A percentile compares a stretch with the other conserved stretches of the same genome.
Conservation (phyloP, 2,113 vertebrate species). For the Microcebus lehilahytsara region DNA sequence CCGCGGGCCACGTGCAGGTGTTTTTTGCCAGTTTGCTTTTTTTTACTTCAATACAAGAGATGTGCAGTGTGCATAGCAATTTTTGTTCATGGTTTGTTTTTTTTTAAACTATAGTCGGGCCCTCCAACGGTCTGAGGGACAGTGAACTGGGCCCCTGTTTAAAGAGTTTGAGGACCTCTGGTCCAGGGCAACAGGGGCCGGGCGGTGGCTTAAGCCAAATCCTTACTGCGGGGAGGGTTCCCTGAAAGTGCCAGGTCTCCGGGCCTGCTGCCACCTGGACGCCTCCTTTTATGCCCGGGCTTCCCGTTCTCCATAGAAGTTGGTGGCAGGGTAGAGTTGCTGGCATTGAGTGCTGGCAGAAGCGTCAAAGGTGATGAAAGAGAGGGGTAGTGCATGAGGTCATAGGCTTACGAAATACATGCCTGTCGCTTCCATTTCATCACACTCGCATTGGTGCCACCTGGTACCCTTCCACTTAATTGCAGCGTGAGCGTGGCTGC, state of each 20-base stretch:
- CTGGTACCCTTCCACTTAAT: not conserved
- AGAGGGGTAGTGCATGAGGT: not conserved
- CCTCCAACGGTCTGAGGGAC: no score
- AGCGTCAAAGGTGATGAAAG: not conserved
- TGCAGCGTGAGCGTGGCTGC: not conserved
- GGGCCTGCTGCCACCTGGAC: fast-evolving
- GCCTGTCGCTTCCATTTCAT: not conserved
- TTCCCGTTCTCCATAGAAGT: not conserved
- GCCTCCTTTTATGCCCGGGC: not conserved
- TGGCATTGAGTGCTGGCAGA: not conserved
- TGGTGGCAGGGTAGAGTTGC: not conserved
- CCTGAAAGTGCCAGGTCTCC: fast-evolving
- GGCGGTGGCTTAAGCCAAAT: fast-evolving
- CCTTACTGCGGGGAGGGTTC: not conserved
- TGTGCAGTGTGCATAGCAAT: no score
- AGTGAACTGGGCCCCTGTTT: no score
- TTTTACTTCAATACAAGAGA: no score
- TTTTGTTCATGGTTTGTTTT: no score
- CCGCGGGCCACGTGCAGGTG: no score
- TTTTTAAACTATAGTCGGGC: no score
- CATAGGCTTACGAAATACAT: not conserved
- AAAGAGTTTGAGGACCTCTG: no score
- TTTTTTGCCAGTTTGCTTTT: no score
- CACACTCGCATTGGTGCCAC: not conserved
- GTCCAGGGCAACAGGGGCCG: fast-evolving